A percentile compares a stretch with the other conserved stretches of the same genome.
Evolutionary conservation across 2,113 vertebrate genomes (phyloP).

Genomic region (Acanthochromis polyacanthus): DNA sequence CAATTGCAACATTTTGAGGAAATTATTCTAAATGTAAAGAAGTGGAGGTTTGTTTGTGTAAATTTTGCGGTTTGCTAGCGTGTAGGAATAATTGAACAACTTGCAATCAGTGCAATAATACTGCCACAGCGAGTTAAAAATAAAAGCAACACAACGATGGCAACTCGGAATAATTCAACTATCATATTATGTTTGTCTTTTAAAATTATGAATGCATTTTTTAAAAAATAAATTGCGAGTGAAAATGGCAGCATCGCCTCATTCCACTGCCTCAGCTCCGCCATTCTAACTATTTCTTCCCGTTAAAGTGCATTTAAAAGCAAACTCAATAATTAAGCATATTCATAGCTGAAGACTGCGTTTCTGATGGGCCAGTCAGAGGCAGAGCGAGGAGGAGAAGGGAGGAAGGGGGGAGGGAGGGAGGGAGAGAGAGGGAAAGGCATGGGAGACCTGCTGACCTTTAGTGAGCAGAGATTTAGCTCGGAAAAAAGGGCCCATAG

Average conservation of each 20-base stretch:
- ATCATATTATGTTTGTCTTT: not conserved
- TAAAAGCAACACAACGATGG: not conserved
- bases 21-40: conserved; percentile 26
- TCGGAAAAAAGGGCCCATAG: conserved; percentile 62
- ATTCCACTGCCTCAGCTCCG: not conserved
- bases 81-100: not conserved
- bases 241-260: not conserved
- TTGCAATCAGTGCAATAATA: not conserved
- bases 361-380: conserved; percentile 56
- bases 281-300: conserved; percentile 37
- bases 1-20: not conserved
- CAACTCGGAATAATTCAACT: not conserved
- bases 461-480: conserved; percentile 81
- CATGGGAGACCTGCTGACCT: conserved; percentile 77
- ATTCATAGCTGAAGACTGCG: conserved; percentile 62
- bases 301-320: conserved; percentile 46
- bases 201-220: too few species aligned
- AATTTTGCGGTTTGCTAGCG: not conserved
- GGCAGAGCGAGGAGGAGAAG: conserved; percentile 37
- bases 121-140: not conserved
- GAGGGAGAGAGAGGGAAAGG: conserved; percentile 54
- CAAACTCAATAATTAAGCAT: conserved; percentile 69
- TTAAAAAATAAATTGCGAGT: not conserved
- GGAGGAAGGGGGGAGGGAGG: conserved; percentile 18
- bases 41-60: not conserved